Evolutionary conservation across 2,113 vertebrate species (phyloP).

Genomic region (Calypte anna): DNA sequence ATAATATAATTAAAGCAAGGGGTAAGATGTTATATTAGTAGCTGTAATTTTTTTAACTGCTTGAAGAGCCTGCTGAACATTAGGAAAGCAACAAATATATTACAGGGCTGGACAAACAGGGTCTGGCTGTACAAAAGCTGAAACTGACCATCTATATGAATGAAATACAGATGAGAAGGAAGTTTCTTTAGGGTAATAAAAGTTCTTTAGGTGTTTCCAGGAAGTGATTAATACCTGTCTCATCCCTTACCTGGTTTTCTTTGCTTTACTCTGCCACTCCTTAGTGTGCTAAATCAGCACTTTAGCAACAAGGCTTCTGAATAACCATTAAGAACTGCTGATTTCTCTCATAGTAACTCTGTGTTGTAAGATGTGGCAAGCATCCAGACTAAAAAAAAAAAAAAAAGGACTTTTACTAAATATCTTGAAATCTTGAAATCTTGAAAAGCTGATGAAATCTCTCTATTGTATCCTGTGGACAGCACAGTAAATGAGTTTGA

Average conservation of each 20-base stretch:
- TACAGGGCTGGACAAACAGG: not conserved
- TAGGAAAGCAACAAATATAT: not conserved
- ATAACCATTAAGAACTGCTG: not conserved
- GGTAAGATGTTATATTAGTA: not conserved
- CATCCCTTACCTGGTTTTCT: slow-evolving; percentile 1
- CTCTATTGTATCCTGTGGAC: not conserved
- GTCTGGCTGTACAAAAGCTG: not conserved
- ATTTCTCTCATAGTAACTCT: slow-evolving; percentile 11
- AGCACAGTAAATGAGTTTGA: not conserved
- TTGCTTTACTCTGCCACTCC: slow-evolving; percentile 40
- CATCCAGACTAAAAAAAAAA: not conserved
- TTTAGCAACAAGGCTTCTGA: not conserved
- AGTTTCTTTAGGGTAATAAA: not conserved
- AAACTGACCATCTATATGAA: not conserved
- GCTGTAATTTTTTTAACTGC: not conserved
- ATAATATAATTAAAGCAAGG: not conserved
- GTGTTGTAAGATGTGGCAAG: not conserved
- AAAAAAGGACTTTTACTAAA: not conserved
- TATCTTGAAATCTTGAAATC: not conserved
- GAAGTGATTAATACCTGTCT: slow-evolving; percentile 15
- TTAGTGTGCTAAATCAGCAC: slow-evolving; percentile 39
- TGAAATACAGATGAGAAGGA: not conserved
- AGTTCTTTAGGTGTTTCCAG: not conserved
- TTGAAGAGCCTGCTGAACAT: not conserved
- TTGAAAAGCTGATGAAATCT: not conserved